Evolutionary conservation across 1,140 invertebrate genomes (phyloP).

Genomic region (Drosophila tristis): DNA sequence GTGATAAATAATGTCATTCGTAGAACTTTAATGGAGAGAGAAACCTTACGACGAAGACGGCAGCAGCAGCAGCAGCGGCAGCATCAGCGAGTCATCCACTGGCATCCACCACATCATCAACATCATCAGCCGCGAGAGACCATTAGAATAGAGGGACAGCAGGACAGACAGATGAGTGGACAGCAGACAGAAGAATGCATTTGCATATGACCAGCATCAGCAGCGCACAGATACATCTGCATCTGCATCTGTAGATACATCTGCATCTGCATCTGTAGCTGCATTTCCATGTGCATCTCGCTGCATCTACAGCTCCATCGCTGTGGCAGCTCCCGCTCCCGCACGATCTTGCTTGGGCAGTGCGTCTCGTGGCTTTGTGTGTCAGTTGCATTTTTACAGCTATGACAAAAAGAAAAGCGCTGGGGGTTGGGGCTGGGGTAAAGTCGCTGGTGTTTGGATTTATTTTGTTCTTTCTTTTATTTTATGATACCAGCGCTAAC

Average conservation of each 20-base stretch:
- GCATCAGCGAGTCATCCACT: conserved; percentile 6
- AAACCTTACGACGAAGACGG: conserved; percentile 3
- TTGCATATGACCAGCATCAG: conserved; percentile 54
- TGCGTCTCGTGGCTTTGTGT: conserved; percentile 55
- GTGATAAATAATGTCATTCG: conserved; percentile 48
- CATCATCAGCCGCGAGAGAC: conserved; percentile 29
- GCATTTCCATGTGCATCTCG: conserved; percentile 29
- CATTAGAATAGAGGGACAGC: conserved; percentile 35
- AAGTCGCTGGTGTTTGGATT: conserved; percentile 45
- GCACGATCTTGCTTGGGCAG: conserved; percentile 10
- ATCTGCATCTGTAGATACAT: neutral
- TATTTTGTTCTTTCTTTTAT: conserved; percentile 32
- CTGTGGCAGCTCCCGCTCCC: conserved; percentile 7
- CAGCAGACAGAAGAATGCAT: conserved; percentile 52
- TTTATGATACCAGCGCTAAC: conserved; percentile 63
- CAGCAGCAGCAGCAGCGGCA: neutral
- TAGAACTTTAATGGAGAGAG: conserved; percentile 32
- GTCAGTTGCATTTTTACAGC: conserved; percentile 77
- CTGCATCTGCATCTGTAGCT: conserved; percentile 1
- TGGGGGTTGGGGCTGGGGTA: neutral
- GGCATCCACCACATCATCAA: conserved; percentile 23
- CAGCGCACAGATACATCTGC: too few species aligned
- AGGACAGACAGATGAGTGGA: conserved; percentile 24
- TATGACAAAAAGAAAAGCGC: conserved; percentile 24
- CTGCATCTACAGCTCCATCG: conserved; percentile 12